Evolutionary conservation across 64 coral and sea anemone species (phyloP), one percentile per base, ranked within the genome.

Genomic region (Pachyseris speciosa): DNA sequence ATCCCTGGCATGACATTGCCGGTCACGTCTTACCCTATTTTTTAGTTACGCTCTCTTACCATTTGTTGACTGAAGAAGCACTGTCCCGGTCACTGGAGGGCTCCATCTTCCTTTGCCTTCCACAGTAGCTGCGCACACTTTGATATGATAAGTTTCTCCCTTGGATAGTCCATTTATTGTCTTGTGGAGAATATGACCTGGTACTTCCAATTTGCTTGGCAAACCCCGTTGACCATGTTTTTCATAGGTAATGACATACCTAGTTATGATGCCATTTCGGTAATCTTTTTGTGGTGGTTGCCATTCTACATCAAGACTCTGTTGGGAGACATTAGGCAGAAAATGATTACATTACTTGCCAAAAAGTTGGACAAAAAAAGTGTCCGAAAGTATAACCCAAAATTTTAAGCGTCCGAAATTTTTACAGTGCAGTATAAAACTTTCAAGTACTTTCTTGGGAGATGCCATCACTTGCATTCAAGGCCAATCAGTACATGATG

Each of bases 231-330:
- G 24, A 48, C 43, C 36, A 32, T 63, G 47, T 44, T 43, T 19
- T 5, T 19, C 3, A 36, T 70, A 96, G 9, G 28, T n/a, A 26
- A 96, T 86, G 1, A 89, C 22, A 69, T 96, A 96, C 8, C 78
- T 89, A 26, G 45, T 90, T 44, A 96, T 92, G 22, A 69, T 58
- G 3, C 90, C 94, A 93, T 93, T 84, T 39, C 36, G 69, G 55
- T 90, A 47, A 28, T 11, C 53, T 64, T 79, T 86, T n/a, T 37
- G 69, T 44, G 86, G 90, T 36, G 86, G 90, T n/a, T 49, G 32
- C 94, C 94, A 96, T 15, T 51, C 44, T 2, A 96, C 86, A 85
- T 96, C 86, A 55, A 96, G 67, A 30, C 94, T 96, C 94, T 96
- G 40, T 53, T 78, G 61, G 38, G 9, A 52, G 52, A 69, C 25